Percentiles rank a stretch among this genome's conserved stretches.
These are phyloP conservation scores for Parochlus steinenii DNA, from an alignment of 2,888 invertebrate genomes.

Conservation along the genomic window DNA sequence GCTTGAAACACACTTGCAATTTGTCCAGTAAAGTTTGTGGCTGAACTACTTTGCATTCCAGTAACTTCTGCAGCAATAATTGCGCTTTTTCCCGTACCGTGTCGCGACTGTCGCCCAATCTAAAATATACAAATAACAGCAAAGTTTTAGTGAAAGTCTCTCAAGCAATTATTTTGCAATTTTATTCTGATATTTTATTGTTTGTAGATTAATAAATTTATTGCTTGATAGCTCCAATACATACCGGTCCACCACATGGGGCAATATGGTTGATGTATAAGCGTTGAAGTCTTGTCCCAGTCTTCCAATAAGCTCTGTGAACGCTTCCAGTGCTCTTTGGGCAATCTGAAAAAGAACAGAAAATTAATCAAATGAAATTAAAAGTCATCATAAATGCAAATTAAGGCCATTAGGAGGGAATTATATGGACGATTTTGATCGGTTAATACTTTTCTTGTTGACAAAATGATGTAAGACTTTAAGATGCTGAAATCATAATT, in stretches of 20 bases:
- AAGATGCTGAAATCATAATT: too few relatives aligned
- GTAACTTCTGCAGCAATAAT: constrained; percentile 49
- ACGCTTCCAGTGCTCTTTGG: constrained; percentile 76
- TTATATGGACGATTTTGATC: too few relatives aligned
- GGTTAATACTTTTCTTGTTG: too few relatives aligned
- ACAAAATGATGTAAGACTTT: too few relatives aligned
- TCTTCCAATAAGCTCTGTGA: constrained; percentile 70
- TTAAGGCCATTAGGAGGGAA: too few relatives aligned
- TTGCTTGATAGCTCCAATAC: constrained; percentile 35
- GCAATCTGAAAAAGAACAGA: constrained; percentile 54
- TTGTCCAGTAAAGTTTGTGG: constrained; percentile 58
- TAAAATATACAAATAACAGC: constrained; percentile 8
- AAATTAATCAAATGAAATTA: too few relatives aligned
- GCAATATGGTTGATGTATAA: constrained; percentile 67
- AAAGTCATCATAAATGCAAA: too few relatives aligned
- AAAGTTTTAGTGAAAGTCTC: constrained; percentile 5
- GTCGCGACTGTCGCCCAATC: constrained; percentile 42
- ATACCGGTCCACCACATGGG: constrained; percentile 69
- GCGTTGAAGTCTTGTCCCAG: constrained; percentile 77
- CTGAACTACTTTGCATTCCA: constrained; percentile 50
- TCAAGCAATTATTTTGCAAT: too few relatives aligned
- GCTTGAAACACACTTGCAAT: constrained; percentile 49
- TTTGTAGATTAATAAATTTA: constrained; percentile 20
- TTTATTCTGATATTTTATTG: neutral
- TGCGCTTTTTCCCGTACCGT: constrained; percentile 57